Evolutionary conservation across 1,140 invertebrate species (phyloP), one percentile per base, ranked within the genome.

Genomic region (Drosophila yakuba): DNA sequence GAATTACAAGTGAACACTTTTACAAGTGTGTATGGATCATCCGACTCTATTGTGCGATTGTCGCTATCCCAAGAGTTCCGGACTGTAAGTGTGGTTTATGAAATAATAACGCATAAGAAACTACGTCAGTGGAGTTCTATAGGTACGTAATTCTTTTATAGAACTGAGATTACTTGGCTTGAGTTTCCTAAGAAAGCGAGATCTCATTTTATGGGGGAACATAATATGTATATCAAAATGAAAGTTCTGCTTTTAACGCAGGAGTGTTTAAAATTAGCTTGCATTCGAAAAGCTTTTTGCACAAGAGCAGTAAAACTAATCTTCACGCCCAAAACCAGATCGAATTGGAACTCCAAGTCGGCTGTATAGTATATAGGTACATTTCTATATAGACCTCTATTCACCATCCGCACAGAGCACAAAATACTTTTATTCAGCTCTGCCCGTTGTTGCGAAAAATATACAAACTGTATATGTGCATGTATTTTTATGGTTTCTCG

Each of bases 401-500:
- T 32, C 20, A 43, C n/a, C 43, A 7, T 12, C 44, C n/a, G 55
- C 60, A n/a, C 45, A 36, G 6, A 41, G 10, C 36, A 54, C 17
- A 61, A 55, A 45, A 54, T 1, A n/a, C 3, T 51, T 74, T 12
- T 60, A 54, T 55, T 51, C 55, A 10, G 17, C 15, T 64, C 52
- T 51, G 44, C 59, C 48, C 62, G 63, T 63, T 81, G 47, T 51
- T 50, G 57, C 68, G 43, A 76, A 77, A 74, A 79, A 64, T 69
- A 55, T 64, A 54, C 41, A 56, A 41, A 35, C 44, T 35, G 39
- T 76, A 11, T 55, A 39, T 73, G 48, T 64, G 28, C 52, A 39
- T 48, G 58, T 79, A 45, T 41, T 45, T 88, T 88, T 88, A 88
- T 88, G 83, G 74, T 86, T 86, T 80, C 62, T 56, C 80, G 62